phyloP scores from a whole-genome alignment of 2,888 invertebrate genomes.

The Pecten maximus region DNA sequence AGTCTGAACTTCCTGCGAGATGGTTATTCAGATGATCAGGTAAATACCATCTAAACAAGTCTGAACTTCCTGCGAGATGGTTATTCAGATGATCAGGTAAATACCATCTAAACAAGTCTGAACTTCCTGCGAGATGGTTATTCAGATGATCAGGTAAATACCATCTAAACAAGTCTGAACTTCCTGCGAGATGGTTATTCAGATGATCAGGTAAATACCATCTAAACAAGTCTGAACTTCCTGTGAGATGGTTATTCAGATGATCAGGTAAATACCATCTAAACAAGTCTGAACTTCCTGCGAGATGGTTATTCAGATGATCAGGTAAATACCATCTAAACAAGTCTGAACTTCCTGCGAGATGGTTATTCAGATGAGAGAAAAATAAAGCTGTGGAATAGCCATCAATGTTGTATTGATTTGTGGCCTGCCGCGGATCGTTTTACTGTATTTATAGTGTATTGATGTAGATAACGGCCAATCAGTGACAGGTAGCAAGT shows the following conservation, averaged over 20 bases:
- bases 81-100: not conserved
- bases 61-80: slow-evolving; percentile 6
- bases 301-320: slow-evolving; percentile 83
- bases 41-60: no score
- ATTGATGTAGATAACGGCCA: not conserved
- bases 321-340: slow-evolving; percentile 78
- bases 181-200: not conserved
- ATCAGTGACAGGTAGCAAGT: not conserved
- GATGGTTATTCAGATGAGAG: not conserved
- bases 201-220: no score
- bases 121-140: slow-evolving; percentile 15
- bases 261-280: no score
- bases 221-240: slow-evolving; percentile 4
- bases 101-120: not conserved
- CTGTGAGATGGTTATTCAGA: not conserved
- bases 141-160: no score
- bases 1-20: not conserved
- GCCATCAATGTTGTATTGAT: not conserved
- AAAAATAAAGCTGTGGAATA: not conserved
- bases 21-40: not conserved
- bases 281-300: not conserved
- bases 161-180: not conserved
- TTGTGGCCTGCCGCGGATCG: not conserved
- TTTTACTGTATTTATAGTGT: slow-evolving; percentile 27
- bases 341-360: not conserved